Percentiles rank a stretch among this genome's conserved stretches.
Evolutionary conservation across 2,797 vertebrate species (phyloP).

Genomic region (Melanotaenia maccullochi): DNA sequence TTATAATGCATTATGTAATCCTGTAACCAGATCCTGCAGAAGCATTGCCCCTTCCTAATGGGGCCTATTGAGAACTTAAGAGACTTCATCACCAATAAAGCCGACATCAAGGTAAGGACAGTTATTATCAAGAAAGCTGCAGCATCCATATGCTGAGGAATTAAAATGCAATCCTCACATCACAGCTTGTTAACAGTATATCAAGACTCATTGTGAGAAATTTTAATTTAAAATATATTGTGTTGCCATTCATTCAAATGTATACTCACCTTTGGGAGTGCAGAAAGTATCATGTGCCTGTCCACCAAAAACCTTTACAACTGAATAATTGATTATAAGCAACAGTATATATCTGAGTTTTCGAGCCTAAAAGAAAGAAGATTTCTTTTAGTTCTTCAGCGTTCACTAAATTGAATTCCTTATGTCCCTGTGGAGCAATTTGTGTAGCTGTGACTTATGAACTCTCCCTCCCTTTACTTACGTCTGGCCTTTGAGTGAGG

Average conservation of each 20-base stretch:
- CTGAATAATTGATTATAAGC: constrained; percentile 11
- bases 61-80: constrained; percentile 86
- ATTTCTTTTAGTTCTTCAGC: constrained; percentile 22
- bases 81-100: constrained; percentile 83
- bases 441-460: constrained; percentile 60
- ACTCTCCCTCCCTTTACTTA: constrained; percentile 51
- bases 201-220: not conserved
- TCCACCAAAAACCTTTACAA: constrained; percentile 14
- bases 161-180: constrained; percentile 2
- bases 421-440: constrained; percentile 68
- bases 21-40: constrained; percentile 83
- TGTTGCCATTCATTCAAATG: not conserved
- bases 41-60: constrained; percentile 90
- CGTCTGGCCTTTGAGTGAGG: constrained; percentile 71
- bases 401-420: constrained; percentile 69
- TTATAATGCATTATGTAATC: constrained; percentile 23
- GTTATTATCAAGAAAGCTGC: not conserved
- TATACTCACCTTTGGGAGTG: constrained; percentile 12
- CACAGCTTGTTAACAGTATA: not conserved
- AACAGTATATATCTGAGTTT: constrained; percentile 13
- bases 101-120: constrained; percentile 88
- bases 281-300: not conserved
- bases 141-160: not conserved
- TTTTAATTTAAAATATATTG: not conserved
- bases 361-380: constrained; percentile 28